Evolutionary conservation across 2,797 vertebrate species (phyloP), one percentile per base, ranked within the genome.

Genomic region (Epinephelus coioides): DNA sequence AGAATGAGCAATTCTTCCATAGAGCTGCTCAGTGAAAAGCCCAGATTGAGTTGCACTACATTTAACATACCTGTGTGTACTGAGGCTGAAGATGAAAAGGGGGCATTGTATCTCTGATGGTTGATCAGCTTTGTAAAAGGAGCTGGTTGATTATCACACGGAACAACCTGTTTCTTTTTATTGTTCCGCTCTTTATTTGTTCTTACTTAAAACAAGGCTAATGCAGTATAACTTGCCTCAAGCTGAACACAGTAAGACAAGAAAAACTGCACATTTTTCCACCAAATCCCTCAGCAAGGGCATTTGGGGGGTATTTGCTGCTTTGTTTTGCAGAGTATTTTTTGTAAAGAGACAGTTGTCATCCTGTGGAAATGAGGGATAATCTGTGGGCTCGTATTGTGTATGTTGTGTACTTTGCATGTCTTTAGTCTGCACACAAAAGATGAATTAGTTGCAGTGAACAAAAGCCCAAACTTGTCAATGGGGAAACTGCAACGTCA

Each of bases 401-500:
- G 73, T 34, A n/a, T 55, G 49, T 68, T 69, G 72, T 87, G 74
- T 81, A 75, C 80, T 84, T 73, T 86, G 76, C 6, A 19, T 73
- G 73, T 82, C 62, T 82, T 81, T 83, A 34, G 65, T 49, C 63
- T 18, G 64, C n/a, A 74, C 51, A 86, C 82, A 90, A 89, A 85
- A 83, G 78, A 87, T 73, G 69, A 85, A 91, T 91, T 89, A 86
- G 90, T 69, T 30, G 69, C 83, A 83, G 82, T 78, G 70, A 84
- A 89, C 87, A 91, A 90, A 88, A 89, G 84, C 86, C 79, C 62
- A 74, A 87, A 89, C 61, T 81, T 78, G 85, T 84, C 87, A 81
- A 78, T 68, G 73, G 88, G 84, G 85, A 81, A 78, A 86, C 74
- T 23, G 18, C 11, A 23, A 87, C 4, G 25, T 83, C 78, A 84